Percentiles rank a stretch among this genome's conserved stretches.
Evolutionary conservation across 2,888 invertebrate genomes (phyloP).

Genomic region (Phorcus lineatus): DNA sequence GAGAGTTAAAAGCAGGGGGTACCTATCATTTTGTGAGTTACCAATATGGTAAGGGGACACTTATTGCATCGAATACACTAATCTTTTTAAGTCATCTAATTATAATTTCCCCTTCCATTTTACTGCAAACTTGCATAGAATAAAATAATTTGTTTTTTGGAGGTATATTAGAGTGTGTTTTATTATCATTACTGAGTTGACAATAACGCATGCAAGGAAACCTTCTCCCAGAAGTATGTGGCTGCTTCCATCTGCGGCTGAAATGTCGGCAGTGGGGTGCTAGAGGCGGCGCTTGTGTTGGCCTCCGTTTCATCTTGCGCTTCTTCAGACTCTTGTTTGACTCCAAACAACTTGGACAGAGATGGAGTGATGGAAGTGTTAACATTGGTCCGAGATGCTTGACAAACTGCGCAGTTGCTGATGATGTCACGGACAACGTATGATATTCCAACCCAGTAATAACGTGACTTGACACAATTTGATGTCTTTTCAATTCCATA

Average conservation of each 20-base stretch:
- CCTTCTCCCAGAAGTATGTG: constrained; percentile 47
- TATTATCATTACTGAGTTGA: no score
- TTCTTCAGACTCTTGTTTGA: background rate
- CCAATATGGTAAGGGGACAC: no score
- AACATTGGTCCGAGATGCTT: constrained; percentile 17
- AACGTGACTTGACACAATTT: constrained; percentile 41
- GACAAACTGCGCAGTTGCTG: constrained; percentile 40
- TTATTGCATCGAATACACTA: no score
- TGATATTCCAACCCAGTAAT: constrained; percentile 55
- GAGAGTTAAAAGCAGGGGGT: no score
- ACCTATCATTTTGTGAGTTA: no score
- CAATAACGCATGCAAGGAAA: background rate
- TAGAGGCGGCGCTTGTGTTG: background rate
- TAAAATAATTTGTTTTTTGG: no score
- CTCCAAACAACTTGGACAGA: background rate
- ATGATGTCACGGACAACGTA: constrained; percentile 46
- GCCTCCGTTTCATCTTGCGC: background rate
- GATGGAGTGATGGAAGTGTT: background rate
- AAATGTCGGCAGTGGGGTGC: background rate
- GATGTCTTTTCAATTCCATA: constrained; percentile 50
- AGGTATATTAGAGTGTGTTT: no score
- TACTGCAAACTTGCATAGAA: no score
- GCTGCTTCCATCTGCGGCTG: constrained; percentile 26
- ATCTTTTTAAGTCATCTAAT: no score
- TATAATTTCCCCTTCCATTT: no score